These are phyloP conservation scores for Boulengerochromis microlepis DNA, from an alignment of 2,113 vertebrate genomes.

Conservation along the genomic window DNA sequence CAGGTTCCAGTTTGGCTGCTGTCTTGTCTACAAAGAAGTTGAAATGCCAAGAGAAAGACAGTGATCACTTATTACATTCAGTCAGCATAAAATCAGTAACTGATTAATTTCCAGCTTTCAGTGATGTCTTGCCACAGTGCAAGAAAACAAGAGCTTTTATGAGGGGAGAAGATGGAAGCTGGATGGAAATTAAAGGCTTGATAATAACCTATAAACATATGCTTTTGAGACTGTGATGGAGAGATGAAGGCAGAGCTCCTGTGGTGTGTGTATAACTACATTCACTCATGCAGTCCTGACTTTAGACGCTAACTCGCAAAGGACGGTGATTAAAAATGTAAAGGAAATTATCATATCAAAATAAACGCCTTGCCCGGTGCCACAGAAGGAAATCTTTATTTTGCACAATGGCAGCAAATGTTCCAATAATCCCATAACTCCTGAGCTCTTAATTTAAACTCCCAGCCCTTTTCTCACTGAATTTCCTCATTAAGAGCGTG, in stretches of 20 bases:
- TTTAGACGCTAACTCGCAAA: background rate
- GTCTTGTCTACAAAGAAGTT: background rate
- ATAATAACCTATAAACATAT: background rate
- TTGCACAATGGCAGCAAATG: background rate
- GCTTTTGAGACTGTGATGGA: background rate
- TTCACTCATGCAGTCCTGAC: background rate
- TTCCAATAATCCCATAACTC: constrained; percentile 2
- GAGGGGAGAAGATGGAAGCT: background rate
- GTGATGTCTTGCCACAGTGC: background rate
- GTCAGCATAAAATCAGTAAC: background rate
- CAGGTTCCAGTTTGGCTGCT: background rate
- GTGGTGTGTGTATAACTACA: background rate
- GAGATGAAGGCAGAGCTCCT: background rate
- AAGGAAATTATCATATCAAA: constrained; percentile 23
- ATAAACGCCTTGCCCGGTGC: constrained; percentile 3
- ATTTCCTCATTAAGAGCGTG: background rate
- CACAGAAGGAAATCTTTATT: constrained; percentile 11
- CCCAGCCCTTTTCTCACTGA: background rate
- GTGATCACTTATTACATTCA: background rate
- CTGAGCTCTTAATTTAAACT: background rate
- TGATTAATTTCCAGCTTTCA: background rate
- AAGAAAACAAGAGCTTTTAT: background rate
- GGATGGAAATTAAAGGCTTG: background rate
- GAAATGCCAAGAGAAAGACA: background rate
- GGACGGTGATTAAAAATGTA: constrained; percentile 14